Evolutionary conservation across 2,888 invertebrate species (phyloP), one percentile per base, ranked within the genome.

Genomic region (Adineta ricciae): DNA sequence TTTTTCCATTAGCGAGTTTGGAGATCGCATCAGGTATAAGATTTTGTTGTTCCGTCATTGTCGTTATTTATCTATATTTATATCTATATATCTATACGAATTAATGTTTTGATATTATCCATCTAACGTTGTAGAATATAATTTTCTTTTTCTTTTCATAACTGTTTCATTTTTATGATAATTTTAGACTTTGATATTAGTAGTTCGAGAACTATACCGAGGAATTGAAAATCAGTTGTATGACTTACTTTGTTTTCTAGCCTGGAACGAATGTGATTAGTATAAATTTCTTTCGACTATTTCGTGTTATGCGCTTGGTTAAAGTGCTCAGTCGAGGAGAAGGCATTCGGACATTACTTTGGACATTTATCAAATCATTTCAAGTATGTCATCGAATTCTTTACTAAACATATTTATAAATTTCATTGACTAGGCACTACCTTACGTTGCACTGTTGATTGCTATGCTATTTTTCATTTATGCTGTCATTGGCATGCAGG

Each of bases 401-500:
- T 8, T 46, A 46, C 5, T 46, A 46, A 46, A 46, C 8, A 11
- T 27, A 46, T 46, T 46, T 1, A 9, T 84, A 8, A 27, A 78
- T n/a, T 46, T 11, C 82, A 50, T 89, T 78, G n/a, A n/a, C n/a
- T 95, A 99, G 93, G 99, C 99, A 38, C 92, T 99, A 90, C 99
- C 99, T 21, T 99, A 99, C 91, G 99, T 99, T 88, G 98, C 97
- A 3, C 93, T 98, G 87, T 93, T 99, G 84, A 99, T 99, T 88
- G 95, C 98, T 85, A 95, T 99, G 95, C 92, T 99, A 87, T 99
- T 99, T 92, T 99, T 99, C 92, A 98, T 99, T 90, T 99, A 99
- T 91, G 99, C 99, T 87, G 98, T 99, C 27, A 97, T 99, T 89
- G 99, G 99, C 88, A 99, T 99, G 99, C 97, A 98, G 93, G 96